phyloP scores from a whole-genome alignment of 2,797 vertebrate species.

The Tokudaia tokunoshimensis region DNA sequence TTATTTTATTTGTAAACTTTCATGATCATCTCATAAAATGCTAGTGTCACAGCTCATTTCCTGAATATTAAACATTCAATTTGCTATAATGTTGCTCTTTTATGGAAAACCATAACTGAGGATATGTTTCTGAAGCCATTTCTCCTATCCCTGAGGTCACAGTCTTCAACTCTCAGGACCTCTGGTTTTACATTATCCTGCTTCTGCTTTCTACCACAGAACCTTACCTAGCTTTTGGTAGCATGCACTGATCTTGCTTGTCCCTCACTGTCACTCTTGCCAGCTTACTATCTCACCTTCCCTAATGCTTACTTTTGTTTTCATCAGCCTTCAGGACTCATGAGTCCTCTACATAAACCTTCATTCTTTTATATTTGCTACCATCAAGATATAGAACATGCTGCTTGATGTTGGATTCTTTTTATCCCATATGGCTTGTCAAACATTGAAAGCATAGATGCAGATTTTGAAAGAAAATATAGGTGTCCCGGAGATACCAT shows the following conservation, averaged over 20 bases:
- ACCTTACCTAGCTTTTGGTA: background rate
- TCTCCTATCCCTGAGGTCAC: background rate
- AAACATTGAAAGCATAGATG: background rate
- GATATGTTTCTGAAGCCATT: background rate
- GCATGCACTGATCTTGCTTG: background rate
- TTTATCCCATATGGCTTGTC: slow-evolving; percentile 22
- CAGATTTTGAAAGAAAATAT: slow-evolving; percentile 69
- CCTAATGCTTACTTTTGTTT: background rate
- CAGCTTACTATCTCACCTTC: background rate
- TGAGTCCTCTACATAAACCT: background rate
- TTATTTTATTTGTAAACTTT: slow-evolving; percentile 64
- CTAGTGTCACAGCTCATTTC: slow-evolving; percentile 25
- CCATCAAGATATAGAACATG: background rate
- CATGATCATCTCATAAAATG: slow-evolving; percentile 43
- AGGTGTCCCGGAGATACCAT: slow-evolving; percentile 62
- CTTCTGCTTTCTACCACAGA: slow-evolving; percentile 59
- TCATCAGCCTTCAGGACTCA: background rate
- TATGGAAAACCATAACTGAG: background rate
- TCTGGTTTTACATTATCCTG: background rate
- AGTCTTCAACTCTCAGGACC: background rate
- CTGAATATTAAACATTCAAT: slow-evolving; percentile 53
- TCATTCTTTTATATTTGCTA: background rate
- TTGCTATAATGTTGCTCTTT: slow-evolving; percentile 29
- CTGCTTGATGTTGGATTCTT: slow-evolving; percentile 59
- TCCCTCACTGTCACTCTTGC: background rate